These are phyloP conservation scores for Adelosebastes latens DNA, from an alignment of 2,797 vertebrate genomes.

Conservation along the genomic window DNA sequence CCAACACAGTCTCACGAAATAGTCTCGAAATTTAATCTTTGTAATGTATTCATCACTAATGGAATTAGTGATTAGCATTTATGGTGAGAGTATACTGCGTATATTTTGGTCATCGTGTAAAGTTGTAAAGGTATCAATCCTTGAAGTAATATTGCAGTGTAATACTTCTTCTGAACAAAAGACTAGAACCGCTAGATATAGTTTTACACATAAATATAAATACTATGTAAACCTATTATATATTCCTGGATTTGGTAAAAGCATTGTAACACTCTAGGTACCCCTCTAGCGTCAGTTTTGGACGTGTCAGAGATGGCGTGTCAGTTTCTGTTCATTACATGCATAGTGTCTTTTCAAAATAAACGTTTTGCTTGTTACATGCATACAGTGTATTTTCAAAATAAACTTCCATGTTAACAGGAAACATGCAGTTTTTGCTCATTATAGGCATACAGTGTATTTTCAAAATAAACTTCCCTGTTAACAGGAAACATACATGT, in stretches of 20 bases:
- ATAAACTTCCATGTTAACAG: background rate
- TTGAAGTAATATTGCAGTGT: no score
- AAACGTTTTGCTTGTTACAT: background rate
- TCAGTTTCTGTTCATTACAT: background rate
- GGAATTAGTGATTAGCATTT: background rate
- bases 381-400: background rate
- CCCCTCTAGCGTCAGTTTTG: background rate
- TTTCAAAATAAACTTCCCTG: no score
- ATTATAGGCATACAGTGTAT: no score
- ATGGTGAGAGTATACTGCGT: background rate
- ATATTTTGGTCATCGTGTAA: background rate
- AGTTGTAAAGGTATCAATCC: background rate
- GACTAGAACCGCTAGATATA: background rate
- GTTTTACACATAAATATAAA: background rate
- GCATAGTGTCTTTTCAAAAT: background rate
- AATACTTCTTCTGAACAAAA: background rate
- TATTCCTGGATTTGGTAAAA: background rate
- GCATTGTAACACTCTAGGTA: background rate
- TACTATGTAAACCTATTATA: background rate
- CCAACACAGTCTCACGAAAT: background rate
- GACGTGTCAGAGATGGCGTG: background rate
- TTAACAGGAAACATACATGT: no score
- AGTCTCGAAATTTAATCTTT: accelerated
- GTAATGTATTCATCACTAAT: slow-evolving; percentile 4
- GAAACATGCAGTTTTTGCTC: no score